Evolutionary conservation across 2,888 invertebrate species (phyloP), one percentile per base, ranked within the genome.

Genomic region (Cerceris rybyensis): DNA sequence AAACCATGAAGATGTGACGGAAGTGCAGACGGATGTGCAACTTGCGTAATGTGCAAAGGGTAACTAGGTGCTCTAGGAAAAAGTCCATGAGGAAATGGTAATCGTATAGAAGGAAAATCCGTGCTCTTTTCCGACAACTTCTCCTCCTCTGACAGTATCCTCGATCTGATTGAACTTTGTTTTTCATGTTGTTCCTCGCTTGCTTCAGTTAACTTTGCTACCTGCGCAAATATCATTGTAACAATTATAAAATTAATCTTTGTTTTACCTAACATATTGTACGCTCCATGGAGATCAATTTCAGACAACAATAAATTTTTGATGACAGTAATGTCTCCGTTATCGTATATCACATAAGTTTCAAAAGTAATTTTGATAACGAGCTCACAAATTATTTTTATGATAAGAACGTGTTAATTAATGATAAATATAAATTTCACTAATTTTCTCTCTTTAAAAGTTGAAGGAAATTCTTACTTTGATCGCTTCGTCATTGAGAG

Each of bases 1-100:
- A 89, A 78, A 69, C 84, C 80, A 57, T 80, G 84, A 71, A 88
- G 85, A 78, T 88, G 87, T 43, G 85, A 71, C 55, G 86, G 86
- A 49, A 87, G 79, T 64, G 81, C 39, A 93, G 93, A 78, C 93
- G 94, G 77, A 93, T 87, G 73, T 93, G 93, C 84, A 50, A 93
- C 92, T 57, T 93, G 92, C 54, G 93, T 91, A 65, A 88, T 81
- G 67, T 87, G 88, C 67, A 87, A 67, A n/a, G 88, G 92, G 87
- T 75, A 92, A 84, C 92, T 93, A 92, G 86, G 92, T 71, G 73
- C 88, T 61, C 81, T 82, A 42, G 89, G 63, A 80, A 88, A 84
- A 86, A 88, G 64, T 77, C 82, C 86, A 63, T 76, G 87, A 68
- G 76, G 81, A 75, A 74, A 88, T 83, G 82, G 92, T 91, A 79